These are phyloP conservation scores for Anarsia innoxiella DNA, from an alignment of 2,888 invertebrate species.

Conservation along the genomic window DNA sequence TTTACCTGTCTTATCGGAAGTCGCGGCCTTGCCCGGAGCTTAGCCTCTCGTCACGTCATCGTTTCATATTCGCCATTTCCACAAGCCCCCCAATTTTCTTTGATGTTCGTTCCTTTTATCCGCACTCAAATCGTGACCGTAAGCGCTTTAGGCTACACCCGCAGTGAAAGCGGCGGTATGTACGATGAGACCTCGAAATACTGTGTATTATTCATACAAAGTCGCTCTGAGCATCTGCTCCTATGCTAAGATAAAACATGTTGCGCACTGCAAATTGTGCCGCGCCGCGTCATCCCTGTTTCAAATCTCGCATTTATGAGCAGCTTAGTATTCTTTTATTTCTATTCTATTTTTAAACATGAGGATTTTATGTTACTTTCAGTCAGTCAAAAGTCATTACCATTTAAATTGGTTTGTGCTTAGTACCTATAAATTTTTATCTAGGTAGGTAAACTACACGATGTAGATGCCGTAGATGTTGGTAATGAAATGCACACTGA, in stretches of 20 bases:
- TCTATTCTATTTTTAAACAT: not conserved
- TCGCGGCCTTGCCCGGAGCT: conserved; percentile 1
- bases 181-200: conserved; percentile 4
- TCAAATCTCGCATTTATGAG: not conserved
- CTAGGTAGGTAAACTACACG: too few relatives aligned
- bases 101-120: conserved; percentile 13
- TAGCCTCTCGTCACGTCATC: not conserved
- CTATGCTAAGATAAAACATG: conserved; percentile 1
- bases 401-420: too few relatives aligned
- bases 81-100: conserved; percentile 8
- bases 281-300: not conserved
- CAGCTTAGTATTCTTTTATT: not conserved
- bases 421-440: too few relatives aligned
- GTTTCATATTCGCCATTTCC: conserved; percentile 9
- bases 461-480: too few relatives aligned
- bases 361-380: too few relatives aligned
- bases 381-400: too few relatives aligned
- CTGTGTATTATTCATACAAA: conserved; percentile 10
- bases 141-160: conserved; percentile 10
- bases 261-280: conserved; percentile 1
- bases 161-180: conserved; percentile 4
- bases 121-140: conserved; percentile 10
- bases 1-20: conserved; percentile 5
- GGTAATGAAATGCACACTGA: too few relatives aligned
- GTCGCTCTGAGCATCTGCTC: conserved; percentile 7